Base-by-base conservation (phyloP, 2,888 invertebrate genomes). In the Harpagoxenus sublaevis region DNA sequence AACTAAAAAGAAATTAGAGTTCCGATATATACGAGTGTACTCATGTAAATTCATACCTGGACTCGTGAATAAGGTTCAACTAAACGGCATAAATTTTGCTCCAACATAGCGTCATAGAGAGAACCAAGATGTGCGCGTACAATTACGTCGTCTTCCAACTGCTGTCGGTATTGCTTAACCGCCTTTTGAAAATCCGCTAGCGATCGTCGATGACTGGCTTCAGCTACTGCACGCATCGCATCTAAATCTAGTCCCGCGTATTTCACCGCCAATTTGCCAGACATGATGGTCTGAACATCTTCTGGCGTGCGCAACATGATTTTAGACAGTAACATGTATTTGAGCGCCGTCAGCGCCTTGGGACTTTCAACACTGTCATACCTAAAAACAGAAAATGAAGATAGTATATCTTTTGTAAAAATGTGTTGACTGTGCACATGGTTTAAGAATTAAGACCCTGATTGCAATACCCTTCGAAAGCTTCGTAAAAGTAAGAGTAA, bases 401-500 rank as follows among this genome's bases (percentile, higher is more conserved):
- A 62, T 9, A 6, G 6, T 1, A 55, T 6, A 12, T 3, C 2
- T 6, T 18, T 79, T 3, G 31, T 28, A 66, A 48, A 39, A 82
- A 6, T 23, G 23, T 23, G 15, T 6, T 0, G 31, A 39, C 12
- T 35, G 66, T 23, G 23, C 23, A 23, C 53, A 6, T 28, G 45
- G 1, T 18, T 6, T 6, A 35, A 35, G 4, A 35, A 0, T 55
- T 18, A 28, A 63, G 10, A 55, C 39, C 23, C 1, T 45, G 35
- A 31, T 4, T 23, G 31, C 10, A 35, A 2, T 98, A 99, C 91
- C 99, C 99, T 96, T 99, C 99, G 95, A 99, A 99, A 18, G 99
- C 99, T 96, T 99, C 99, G 95, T 99, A 99, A 95, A 99, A 99
- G 95, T 99, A 99, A 82, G 99, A 99, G 96, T 99, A 99, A 66